Base-by-base conservation (phyloP, 2,797 vertebrate genomes). In the Linurgus olivaceus region DNA sequence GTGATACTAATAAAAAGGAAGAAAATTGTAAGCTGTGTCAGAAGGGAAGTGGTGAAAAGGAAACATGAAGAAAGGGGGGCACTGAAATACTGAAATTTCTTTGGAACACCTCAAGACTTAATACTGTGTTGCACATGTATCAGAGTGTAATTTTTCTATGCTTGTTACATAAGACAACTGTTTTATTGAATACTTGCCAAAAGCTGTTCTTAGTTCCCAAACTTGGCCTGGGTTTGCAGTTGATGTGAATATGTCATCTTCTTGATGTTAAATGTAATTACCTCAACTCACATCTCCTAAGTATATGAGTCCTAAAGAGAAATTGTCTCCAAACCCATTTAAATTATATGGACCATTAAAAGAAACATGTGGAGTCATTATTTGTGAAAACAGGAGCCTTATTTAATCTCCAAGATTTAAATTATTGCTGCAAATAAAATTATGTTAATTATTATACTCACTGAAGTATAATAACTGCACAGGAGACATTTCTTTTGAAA, bases 371-470 rank as follows among this genome's bases (percentile, higher is more conserved):
- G 7, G 13, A 82, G 15, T 84, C 45, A 25, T 89, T 72, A 59
- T 78, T 75, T 68, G 54, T 66, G 59, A 88, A 65, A 77, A 45
- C 9, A 14, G 16, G 66, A 65, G 47, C 26, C 58, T 71, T 84
- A 65, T 72, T 77, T 77, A 58, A 58, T 47, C 51, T 77, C 51
- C 33, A 77, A 58, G 45, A 47, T 84, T 65, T 58, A 75, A 81
- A 75, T 92, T 72, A 91, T 65, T 77, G n/a, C 77, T 51, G 24
- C 65, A 96, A 95, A 93, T 91, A 74, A 90, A 93, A 92, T 90
- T 86, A 84, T 93, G 86, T 90, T 92, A 87, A 89, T 92, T 91
- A 87, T 87, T 89, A 62, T 89, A 74, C 79, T 93, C 83, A 82
- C 25, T 51, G 78, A 68, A 58, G 28, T 63, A 65, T 87, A 95